phyloP scores from a whole-genome alignment of 2,797 vertebrate species.

The Chromis chromis region DNA sequence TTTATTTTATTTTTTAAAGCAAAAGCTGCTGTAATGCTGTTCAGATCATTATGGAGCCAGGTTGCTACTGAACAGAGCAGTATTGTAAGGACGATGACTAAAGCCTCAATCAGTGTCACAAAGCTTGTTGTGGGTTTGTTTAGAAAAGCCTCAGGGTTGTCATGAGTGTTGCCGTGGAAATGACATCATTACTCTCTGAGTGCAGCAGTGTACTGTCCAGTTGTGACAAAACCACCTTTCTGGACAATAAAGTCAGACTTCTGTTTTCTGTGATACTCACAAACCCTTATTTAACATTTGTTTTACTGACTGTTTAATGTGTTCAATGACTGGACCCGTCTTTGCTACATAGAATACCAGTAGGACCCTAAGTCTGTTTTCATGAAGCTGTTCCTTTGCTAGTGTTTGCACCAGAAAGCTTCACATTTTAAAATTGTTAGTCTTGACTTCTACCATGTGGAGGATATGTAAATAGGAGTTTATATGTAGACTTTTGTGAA shows the following conservation, averaged over 20 bases:
- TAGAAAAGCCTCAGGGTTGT: slow-evolving; percentile 70
- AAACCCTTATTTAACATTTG: neutral
- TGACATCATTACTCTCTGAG: slow-evolving; percentile 72
- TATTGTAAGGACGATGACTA: slow-evolving; percentile 35
- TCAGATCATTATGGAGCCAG: neutral
- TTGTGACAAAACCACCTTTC: slow-evolving; percentile 46
- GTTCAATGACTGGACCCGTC: slow-evolving; percentile 3
- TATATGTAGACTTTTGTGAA: slow-evolving; percentile 10
- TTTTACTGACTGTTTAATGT: slow-evolving; percentile 5
- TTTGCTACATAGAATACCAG: slow-evolving; percentile 22
- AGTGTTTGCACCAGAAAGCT: slow-evolving; percentile 3
- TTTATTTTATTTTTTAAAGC: neutral
- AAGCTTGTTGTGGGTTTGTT: slow-evolving; percentile 78
- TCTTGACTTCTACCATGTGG: slow-evolving; percentile 21
- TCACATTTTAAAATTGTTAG: slow-evolving; percentile 19
- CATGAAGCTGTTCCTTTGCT: slow-evolving; percentile 34
- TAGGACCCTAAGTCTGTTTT: slow-evolving; percentile 44
- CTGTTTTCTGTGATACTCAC: slow-evolving; percentile 49
- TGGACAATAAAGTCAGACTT: slow-evolving; percentile 29
- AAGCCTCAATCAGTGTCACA: slow-evolving; percentile 36
- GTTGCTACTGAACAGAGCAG: slow-evolving; percentile 14
- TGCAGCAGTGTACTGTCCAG: slow-evolving; percentile 27
- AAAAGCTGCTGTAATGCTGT: neutral
- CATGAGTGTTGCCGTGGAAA: slow-evolving; percentile 73
- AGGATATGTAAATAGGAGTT: slow-evolving; percentile 47